Evolutionary conservation across 2,113 vertebrate genomes (phyloP), one percentile per base, ranked within the genome.

Genomic region (Poeciliopsis turrubarensis): DNA sequence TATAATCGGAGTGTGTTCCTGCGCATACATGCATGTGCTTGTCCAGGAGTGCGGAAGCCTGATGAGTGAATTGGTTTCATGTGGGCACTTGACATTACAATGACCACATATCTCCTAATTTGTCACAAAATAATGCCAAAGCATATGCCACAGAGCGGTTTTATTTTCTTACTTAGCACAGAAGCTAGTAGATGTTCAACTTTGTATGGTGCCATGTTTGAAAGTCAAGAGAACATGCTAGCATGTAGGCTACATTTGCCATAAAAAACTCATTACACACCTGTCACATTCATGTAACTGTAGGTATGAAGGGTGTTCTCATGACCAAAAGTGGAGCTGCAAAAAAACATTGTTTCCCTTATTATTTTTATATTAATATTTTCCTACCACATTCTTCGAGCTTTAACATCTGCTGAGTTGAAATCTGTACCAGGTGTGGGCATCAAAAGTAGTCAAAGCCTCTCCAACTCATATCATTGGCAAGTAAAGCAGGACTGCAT

Each of bases 1-100:
- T 84, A 61, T 89, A 85, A 87, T 82, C 80, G 73, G 77, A 81
- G 78, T 73, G 75, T 76, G 78, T 72, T 77, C 61, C 60, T 68
- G 70, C 79, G 64, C 32, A 41, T 76, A 62, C 77, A 70, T 74
- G 78, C 66, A 34, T 75, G 67, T 75, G 62, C 15, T 12, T 74
- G 78, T 86, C 64, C 72, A 39, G 67, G 75, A 68, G 65, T 68
- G 78, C 57, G 75, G 30, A 64, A 80, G 76, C n/a, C 76, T 77
- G 75, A 79, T 73, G 80, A 80, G 68, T 77, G 78, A 73, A 76
- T 54, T 73, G 54, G 73, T 77, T 73, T 70, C 66, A 17, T 83
- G n/a, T 12, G 29, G 73, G 51, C 3, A 73, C 4, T 68, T 9
- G 2, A 31, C 12, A 62, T 74, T 61, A n/a, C 77, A 78, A 80